phyloP scores from a whole-genome alignment of 2,797 vertebrate genomes.

The Tragelaphus eurycerus region DNA sequence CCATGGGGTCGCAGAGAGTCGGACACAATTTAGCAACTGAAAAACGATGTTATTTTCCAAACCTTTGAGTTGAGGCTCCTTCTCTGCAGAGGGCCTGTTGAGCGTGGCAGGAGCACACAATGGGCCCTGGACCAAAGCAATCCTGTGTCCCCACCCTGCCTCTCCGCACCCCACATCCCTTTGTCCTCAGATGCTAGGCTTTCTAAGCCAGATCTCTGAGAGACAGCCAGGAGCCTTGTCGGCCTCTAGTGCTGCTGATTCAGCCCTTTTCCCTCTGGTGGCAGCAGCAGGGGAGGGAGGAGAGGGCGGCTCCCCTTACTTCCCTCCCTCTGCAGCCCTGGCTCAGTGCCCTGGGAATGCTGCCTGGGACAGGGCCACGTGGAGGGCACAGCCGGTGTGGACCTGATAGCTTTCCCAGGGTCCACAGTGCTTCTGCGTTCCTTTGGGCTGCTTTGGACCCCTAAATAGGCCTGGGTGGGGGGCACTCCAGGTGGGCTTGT shows the following conservation, averaged over 20 bases:
- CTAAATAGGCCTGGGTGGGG: neutral
- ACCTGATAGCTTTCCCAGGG: neutral
- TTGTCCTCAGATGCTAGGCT: neutral
- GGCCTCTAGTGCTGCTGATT: slow-evolving; percentile 42
- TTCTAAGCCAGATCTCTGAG: neutral
- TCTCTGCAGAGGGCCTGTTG: neutral
- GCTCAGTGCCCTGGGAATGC: slow-evolving; percentile 52
- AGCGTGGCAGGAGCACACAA: too few relatives aligned
- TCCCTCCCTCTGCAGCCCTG: neutral
- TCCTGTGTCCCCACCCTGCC: neutral
- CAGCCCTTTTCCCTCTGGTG: slow-evolving; percentile 32
- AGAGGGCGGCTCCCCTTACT: neutral
- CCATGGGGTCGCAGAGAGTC: neutral
- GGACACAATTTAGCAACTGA: neutral
- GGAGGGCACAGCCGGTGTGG: neutral
- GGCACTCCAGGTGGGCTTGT: neutral
- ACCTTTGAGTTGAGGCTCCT: neutral
- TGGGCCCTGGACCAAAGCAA: neutral
- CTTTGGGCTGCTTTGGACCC: neutral
- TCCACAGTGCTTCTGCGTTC: neutral
- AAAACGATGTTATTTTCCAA: neutral
- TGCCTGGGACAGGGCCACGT: neutral
- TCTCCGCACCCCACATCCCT: rapidly evolving
- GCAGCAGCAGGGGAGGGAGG: neutral
- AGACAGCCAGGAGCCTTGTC: neutral